These are phyloP conservation scores for Nysson spinosus DNA, from an alignment of 2,888 invertebrate genomes.

Conservation along the genomic window DNA sequence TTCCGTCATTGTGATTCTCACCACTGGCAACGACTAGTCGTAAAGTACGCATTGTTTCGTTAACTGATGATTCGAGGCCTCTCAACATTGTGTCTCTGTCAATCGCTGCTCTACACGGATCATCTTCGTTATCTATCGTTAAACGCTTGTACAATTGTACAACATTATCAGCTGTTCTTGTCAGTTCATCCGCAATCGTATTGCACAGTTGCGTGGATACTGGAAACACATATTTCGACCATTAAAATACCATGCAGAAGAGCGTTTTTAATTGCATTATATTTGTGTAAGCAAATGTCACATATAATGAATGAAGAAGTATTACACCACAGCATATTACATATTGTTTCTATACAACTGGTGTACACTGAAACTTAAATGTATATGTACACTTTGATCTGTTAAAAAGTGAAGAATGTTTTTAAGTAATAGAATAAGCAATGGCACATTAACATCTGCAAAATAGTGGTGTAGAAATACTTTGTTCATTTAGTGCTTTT, in stretches of 20 bases:
- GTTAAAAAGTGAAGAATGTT: no score
- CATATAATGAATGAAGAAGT: no score
- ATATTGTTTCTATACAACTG: no score
- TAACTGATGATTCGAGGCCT: constrained; percentile 75
- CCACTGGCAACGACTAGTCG: constrained; percentile 71
- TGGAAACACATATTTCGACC: no score
- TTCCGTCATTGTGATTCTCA: constrained; percentile 53
- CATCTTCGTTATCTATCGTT: constrained; percentile 78
- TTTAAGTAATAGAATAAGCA: no score
- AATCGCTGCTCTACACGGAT: constrained; percentile 61
- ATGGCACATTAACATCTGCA: no score
- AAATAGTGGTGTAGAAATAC: no score
- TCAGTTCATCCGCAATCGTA: constrained; percentile 82
- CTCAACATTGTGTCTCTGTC: constrained; percentile 78
- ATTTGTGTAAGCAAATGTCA: background rate
- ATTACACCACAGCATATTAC: no score
- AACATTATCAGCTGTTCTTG: constrained; percentile 84
- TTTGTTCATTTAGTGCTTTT: no score
- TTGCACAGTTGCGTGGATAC: constrained; percentile 82
- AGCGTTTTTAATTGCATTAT: background rate
- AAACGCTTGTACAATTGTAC: constrained; percentile 85
- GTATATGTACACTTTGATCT: no score
- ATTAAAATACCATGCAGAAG: background rate
- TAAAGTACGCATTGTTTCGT: constrained; percentile 76
- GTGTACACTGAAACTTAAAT: no score